A percentile compares a stretch with the other conserved stretches of the same genome.
phyloP scores from a whole-genome alignment of 2,797 vertebrate genomes.

The Apogon hyalosoma region DNA sequence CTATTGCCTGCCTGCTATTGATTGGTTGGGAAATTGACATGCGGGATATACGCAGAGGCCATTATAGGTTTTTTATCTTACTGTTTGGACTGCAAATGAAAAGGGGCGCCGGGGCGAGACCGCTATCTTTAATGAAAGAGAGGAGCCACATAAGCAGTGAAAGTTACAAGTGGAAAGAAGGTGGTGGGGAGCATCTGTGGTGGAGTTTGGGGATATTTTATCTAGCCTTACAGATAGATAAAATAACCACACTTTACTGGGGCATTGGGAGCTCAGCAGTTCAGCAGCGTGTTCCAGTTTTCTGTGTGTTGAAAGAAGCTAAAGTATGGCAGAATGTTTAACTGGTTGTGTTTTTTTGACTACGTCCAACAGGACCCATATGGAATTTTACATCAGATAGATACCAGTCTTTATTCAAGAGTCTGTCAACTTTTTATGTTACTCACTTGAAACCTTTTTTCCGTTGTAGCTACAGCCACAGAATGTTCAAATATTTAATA shows the following conservation, averaged over 20 bases:
- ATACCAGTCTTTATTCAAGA: conserved; percentile 7
- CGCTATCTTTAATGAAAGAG: conserved; percentile 75
- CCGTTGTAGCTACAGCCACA: conserved; percentile 5
- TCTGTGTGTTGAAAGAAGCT: conserved; percentile 18
- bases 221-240: conserved; percentile 26
- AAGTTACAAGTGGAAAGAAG: conserved; percentile 55
- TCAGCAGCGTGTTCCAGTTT: conserved; percentile 24
- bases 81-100: conserved; percentile 84
- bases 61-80: conserved; percentile 82
- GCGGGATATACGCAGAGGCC: conserved; percentile 73
- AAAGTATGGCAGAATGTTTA: conserved; percentile 3
- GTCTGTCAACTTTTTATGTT: conserved; percentile 2
- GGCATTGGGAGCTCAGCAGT: conserved; percentile 26
- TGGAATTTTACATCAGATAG: conserved; percentile 20
- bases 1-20: conserved; percentile 78
- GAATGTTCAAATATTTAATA: conserved; percentile 30
- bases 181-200: conserved; percentile 23
- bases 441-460: conserved; percentile 2
- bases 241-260: conserved; percentile 24
- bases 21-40: conserved; percentile 84
- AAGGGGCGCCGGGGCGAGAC: conserved; percentile 69
- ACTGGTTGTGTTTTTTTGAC: conserved; percentile 13
- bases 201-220: conserved; percentile 52
- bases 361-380: conserved; percentile 2
- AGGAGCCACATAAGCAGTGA: conserved; percentile 70